Percentiles rank a stretch among this genome's conserved stretches.
phyloP scores from a whole-genome alignment of 2,888 invertebrate genomes.

The Stictocephala bisonia region DNA sequence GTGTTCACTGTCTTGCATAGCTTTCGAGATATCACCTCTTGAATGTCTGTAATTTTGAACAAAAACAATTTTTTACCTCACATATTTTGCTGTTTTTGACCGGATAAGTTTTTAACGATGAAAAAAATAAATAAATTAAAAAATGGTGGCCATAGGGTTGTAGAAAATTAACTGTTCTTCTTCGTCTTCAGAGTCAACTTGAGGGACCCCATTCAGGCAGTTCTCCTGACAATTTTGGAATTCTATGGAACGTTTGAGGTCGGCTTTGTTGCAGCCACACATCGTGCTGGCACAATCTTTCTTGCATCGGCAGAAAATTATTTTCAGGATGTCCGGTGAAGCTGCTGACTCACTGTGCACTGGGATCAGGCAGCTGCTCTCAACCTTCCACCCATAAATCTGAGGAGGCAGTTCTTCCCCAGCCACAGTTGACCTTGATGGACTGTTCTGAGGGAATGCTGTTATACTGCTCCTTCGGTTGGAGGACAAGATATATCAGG shows the following conservation, averaged over 20 bases:
- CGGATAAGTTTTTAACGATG: neutral
- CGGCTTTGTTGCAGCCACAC: neutral
- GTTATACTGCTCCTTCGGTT: constrained; percentile 33
- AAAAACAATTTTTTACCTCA: neutral
- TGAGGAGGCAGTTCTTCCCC: constrained; percentile 41
- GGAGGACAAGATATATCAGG: constrained; percentile 9
- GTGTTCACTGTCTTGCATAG: neutral
- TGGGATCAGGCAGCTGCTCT: constrained; percentile 25
- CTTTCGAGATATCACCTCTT: neutral
- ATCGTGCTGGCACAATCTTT: neutral
- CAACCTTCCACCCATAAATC: constrained; percentile 32
- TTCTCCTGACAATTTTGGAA: neutral
- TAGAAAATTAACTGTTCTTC: neutral
- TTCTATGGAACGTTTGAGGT: neutral
- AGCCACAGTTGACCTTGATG: constrained; percentile 46
- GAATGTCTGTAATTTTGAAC: neutral
- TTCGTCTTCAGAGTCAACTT: no score
- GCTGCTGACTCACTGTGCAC: constrained; percentile 39
- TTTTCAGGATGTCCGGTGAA: constrained; percentile 15
- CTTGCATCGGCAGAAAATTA: no score
- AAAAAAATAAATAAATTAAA: neutral
- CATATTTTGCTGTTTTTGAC: neutral
- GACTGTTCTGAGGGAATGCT: constrained; percentile 34
- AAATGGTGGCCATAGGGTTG: neutral
- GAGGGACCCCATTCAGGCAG: no score